A percentile compares a stretch with the other conserved stretches of the same genome.
Evolutionary conservation across 2,113 vertebrate species (phyloP).

Genomic region (Picathartes gymnocephalus): DNA sequence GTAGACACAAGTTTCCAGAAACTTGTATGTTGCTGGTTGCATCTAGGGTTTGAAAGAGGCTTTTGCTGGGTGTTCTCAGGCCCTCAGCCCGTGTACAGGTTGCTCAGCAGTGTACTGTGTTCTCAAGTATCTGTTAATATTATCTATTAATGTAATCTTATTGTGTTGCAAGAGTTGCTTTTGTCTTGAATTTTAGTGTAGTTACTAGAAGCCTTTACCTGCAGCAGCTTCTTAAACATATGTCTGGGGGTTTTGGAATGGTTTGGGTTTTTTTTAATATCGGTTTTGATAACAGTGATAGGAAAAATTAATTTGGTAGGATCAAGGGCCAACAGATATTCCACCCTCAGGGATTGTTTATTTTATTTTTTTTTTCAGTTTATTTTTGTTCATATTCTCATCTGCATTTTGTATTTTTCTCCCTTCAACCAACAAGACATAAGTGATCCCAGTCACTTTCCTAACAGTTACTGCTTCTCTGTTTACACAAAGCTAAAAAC

Average conservation of each 20-base stretch:
- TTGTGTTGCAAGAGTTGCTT: background rate
- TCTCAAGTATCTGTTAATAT: background rate
- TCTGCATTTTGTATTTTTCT: background rate
- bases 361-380: background rate
- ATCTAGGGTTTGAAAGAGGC: background rate
- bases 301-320: background rate
- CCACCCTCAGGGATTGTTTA: background rate
- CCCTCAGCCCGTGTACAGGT: background rate
- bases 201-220: background rate
- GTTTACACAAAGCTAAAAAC: background rate
- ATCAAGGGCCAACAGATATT: background rate
- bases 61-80: background rate
- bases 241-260: background rate
- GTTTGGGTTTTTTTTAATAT: background rate
- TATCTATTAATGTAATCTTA: background rate
- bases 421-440: background rate
- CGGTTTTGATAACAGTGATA: background rate
- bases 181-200: background rate
- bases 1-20: background rate
- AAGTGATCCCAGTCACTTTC: background rate
- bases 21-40: background rate
- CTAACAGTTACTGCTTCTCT: background rate
- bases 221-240: background rate
- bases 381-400: background rate
- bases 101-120: background rate